Evolutionary conservation across 2,113 vertebrate genomes (phyloP), one percentile per base, ranked within the genome.

Genomic region (Platysternon megacephalum): DNA sequence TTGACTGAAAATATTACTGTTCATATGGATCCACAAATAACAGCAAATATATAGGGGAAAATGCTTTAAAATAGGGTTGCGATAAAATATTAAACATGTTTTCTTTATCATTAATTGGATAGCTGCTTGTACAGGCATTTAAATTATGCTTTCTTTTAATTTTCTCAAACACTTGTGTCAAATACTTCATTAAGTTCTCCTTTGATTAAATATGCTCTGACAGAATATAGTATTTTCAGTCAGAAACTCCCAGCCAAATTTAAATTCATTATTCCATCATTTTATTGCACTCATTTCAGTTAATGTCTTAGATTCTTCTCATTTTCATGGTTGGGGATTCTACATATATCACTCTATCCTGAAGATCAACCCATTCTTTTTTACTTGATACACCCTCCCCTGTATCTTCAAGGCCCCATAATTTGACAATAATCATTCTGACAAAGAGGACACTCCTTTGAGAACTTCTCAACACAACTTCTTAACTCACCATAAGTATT

Each of bases 21-120:
- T 61, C 56, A 29, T 61, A 29, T 61, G 28, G 26, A 58, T 12
- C 56, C 56, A 68, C 35, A 68, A 68, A 68, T 21, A n/a, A 68
- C 19, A 68, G 35, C 19, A 68, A 7, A 72, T 35, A 8, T 72
- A 44, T 0, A 0, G 8, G 68, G 79, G 42, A 94, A 94, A 65
- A 19, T n/a, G 44, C 78, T 91, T 87, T 46, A 56, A 53, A 87
- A 90, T 44, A 53, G 94, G 48, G 28, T 56, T n/a, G 11, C 3
- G 84, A 26, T 86, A 48, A 76, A 82, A 24, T 91, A 84, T 42
- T 48, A 0, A 51, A 14, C 19, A 0, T 26, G 26, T 39, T 82
- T 81, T 35, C 42, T 76, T 79, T 17, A 9, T 19, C 49, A 39
- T 80, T 8, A 44, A 51, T 85, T 42, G 28, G 13, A 17, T 78